phyloP scores from a whole-genome alignment of 2,888 invertebrate species.

The Lamproptera curius region DNA sequence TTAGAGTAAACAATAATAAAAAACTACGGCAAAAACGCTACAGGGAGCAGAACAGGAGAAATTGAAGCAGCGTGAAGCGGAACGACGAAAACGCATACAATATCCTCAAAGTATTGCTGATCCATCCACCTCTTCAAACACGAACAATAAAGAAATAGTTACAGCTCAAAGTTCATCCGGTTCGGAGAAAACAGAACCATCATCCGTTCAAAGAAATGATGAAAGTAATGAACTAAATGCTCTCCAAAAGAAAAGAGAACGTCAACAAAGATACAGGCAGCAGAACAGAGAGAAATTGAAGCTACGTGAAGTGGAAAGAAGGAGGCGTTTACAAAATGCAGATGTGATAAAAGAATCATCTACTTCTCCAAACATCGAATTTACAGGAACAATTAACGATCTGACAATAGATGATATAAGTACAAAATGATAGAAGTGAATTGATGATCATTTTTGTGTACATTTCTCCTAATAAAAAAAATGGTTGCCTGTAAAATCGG shows the following conservation, averaged over 20 bases:
- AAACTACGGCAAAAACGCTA: constrained; percentile 31
- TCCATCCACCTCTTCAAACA: constrained; percentile 29
- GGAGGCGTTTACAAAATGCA: constrained; percentile 25
- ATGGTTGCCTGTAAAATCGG: no score
- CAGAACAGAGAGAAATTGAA: constrained; percentile 32
- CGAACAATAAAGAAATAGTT: constrained; percentile 16
- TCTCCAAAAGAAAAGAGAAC: constrained; percentile 25
- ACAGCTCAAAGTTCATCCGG: not conserved
- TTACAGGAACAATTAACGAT: constrained; percentile 18
- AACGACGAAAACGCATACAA: constrained; percentile 29
- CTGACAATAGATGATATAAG: not conserved
- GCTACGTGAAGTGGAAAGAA: constrained; percentile 30
- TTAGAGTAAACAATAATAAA: constrained; percentile 28
- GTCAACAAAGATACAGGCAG: constrained; percentile 31
- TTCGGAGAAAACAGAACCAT: not conserved
- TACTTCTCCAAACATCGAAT: constrained; percentile 26
- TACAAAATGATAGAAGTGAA: no score
- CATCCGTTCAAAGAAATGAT: not conserved
- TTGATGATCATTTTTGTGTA: no score
- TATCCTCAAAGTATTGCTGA: constrained; percentile 26
- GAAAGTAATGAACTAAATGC: not conserved
- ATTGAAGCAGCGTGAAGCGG: constrained; percentile 30
- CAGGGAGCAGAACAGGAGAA: constrained; percentile 33
- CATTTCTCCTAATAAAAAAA: no score
- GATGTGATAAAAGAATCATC: constrained; percentile 26